Base-by-base conservation (phyloP, 2,888 invertebrate species). In the Rotaria magnacalcarata region DNA sequence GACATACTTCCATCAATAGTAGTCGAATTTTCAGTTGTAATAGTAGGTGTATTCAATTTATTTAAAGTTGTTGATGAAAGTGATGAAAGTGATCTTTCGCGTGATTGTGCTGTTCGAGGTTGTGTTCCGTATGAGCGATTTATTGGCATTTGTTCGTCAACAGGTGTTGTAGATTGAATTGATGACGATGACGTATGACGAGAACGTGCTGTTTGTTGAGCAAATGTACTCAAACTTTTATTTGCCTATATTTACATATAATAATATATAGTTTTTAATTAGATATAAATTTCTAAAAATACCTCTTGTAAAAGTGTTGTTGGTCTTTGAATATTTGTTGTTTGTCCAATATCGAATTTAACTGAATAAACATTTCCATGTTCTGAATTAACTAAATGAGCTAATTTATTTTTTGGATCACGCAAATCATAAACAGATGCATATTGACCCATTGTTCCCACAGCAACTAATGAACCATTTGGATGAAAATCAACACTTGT, bases 401-500 rank as follows among this genome's bases (percentile, higher is more conserved):
- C 47, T 24, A 80, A 21, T 80, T 24, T 80, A 24, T 21, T 80
- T 43, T 47, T 41, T 47, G 47, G 41, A 80, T 80, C 75, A 43
- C 75, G 41, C 47, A 80, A 47, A 80, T 80, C 75, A 43, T 47
- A 80, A 47, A 80, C n/a, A n/a, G 41, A 16, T 41, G 75, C 47
- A 80, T 11, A n/a, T 47, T 80, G 75, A 24, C 75, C 75, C 47
- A 80, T 47, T 47, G 75, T 80, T 41, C 75, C 75, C 41, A 41
- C 41, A 80, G 75, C 75, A 80, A 80, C 47, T 47, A 80, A 43
- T 80, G 75, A 80, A 47, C 75, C 75, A 43, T 80, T 47, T 80
- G 43, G 41, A 80, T 80, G 75, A 80, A 80, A 80, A 80, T 80
- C 75, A n/a, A 80, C 75, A 41, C 43, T 47, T 43, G 75, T 80